phyloP scores from a whole-genome alignment of 2,888 invertebrate genomes.

The Melinaea menophilus region DNA sequence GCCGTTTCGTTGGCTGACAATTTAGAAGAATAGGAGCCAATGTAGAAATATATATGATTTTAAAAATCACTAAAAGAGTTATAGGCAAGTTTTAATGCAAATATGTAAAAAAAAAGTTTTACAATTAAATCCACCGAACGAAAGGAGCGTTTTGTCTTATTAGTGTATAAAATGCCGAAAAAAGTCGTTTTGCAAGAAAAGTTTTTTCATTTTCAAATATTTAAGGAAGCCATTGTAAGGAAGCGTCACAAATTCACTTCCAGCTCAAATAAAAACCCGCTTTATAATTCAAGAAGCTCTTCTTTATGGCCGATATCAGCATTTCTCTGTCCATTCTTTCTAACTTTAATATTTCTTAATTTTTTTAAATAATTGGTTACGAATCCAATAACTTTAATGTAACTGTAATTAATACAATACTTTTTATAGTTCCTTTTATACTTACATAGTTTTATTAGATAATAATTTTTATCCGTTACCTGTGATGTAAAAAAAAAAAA shows the following conservation, averaged over 20 bases:
- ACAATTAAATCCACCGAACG: background rate
- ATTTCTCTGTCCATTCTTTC: constrained; percentile 8
- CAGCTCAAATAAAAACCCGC: constrained; percentile 27
- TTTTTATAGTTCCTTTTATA: no score
- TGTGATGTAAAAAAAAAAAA: no score
- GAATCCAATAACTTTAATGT: background rate
- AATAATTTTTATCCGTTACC: no score
- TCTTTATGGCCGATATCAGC: constrained; percentile 23
- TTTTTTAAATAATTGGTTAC: background rate
- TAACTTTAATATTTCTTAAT: constrained; percentile 3
- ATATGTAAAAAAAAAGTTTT: background rate
- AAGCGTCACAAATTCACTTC: constrained; percentile 30
- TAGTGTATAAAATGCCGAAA: constrained; percentile 9
- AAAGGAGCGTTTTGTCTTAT: constrained; percentile 5
- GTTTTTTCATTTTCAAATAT: constrained; percentile 21
- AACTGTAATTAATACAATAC: no score
- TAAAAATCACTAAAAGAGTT: no score
- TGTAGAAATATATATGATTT: no score
- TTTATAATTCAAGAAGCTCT: constrained; percentile 28
- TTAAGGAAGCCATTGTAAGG: constrained; percentile 21
- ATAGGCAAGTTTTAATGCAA: no score
- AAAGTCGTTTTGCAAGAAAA: constrained; percentile 14
- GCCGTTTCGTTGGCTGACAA: no score
- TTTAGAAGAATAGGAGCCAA: no score
- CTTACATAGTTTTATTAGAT: no score